Percentiles rank a stretch among this genome's conserved stretches.
phyloP scores from a whole-genome alignment of 2,888 invertebrate species.

The Eupelmus urozonus region DNA sequence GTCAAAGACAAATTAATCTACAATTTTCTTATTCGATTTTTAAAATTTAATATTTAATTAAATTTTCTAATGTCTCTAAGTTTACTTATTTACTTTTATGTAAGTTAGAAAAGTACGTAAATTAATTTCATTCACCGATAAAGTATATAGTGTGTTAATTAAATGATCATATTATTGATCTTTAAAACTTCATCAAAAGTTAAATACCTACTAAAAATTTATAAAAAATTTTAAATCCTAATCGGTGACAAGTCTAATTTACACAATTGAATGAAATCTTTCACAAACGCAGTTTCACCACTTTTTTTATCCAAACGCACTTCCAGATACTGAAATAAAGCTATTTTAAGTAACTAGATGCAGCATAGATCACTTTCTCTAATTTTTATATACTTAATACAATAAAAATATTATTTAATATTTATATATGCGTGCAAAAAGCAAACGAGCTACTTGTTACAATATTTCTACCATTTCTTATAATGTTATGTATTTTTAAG shows the following conservation, averaged over 20 bases:
- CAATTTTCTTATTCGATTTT: too few species aligned
- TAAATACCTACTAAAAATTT: constrained; percentile 18
- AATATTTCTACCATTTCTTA: too few species aligned
- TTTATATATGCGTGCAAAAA: constrained; percentile 9
- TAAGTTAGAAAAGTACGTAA: too few species aligned
- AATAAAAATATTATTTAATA: constrained; percentile 8
- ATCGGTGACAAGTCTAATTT: not conserved
- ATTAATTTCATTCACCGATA: too few species aligned
- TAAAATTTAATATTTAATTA: too few species aligned
- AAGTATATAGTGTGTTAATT: too few species aligned
- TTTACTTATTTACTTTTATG: too few species aligned
- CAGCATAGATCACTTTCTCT: not conserved
- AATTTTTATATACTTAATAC: not conserved
- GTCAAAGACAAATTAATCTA: too few species aligned
- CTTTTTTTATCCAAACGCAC: constrained; percentile 6
- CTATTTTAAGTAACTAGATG: constrained; percentile 2
- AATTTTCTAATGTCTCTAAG: too few species aligned
- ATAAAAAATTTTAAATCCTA: constrained; percentile 22
- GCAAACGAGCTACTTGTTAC: constrained; percentile 2
- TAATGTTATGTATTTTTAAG: too few species aligned
- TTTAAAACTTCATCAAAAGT: too few species aligned
- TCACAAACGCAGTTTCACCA: not conserved
- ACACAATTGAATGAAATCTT: constrained; percentile 16
- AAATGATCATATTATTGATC: too few species aligned
- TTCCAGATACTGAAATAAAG: constrained; percentile 45